Percentiles rank a stretch among this genome's conserved stretches.
Evolutionary conservation across 2,797 vertebrate species (phyloP).

Genomic region (Tenualosa ilisha): DNA sequence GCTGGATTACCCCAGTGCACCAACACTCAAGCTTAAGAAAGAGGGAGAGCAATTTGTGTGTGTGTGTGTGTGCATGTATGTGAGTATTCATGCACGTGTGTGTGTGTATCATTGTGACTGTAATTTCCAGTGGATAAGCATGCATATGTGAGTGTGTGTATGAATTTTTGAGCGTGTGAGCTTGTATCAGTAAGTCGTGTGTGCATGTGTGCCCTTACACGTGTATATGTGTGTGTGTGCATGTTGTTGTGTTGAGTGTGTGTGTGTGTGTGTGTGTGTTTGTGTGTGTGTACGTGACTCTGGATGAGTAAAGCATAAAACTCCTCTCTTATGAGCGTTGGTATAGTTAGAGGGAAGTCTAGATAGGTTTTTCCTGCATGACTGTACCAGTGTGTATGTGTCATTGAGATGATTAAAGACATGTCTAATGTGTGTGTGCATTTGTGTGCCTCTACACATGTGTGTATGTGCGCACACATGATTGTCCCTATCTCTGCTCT

Average conservation of each 20-base stretch:
- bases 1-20: background rate
- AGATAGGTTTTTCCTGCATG: constrained; percentile 42
- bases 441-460: background rate
- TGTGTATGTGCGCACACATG: background rate
- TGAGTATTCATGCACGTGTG: background rate
- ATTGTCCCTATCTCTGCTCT: background rate
- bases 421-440: background rate
- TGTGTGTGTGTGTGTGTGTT: constrained; percentile 21
- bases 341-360: constrained; percentile 25
- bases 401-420: background rate
- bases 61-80: constrained; percentile 9
- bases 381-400: constrained; percentile 37
- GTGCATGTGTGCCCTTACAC: background rate
- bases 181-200: background rate
- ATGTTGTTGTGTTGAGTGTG: constrained; percentile 28
- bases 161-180: background rate
- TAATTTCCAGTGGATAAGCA: background rate
- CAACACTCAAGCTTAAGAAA: background rate
- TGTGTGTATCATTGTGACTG: constrained; percentile 30
- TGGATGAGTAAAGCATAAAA: constrained; percentile 12
- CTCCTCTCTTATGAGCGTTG: constrained; percentile 38
- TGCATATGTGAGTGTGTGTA: background rate
- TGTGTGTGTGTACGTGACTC: constrained; percentile 34
- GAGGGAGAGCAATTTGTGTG: background rate
- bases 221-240: constrained; percentile 30